These are phyloP conservation scores for Pipra filicauda DNA, from an alignment of 2,113 vertebrate species.

Conservation along the genomic window DNA sequence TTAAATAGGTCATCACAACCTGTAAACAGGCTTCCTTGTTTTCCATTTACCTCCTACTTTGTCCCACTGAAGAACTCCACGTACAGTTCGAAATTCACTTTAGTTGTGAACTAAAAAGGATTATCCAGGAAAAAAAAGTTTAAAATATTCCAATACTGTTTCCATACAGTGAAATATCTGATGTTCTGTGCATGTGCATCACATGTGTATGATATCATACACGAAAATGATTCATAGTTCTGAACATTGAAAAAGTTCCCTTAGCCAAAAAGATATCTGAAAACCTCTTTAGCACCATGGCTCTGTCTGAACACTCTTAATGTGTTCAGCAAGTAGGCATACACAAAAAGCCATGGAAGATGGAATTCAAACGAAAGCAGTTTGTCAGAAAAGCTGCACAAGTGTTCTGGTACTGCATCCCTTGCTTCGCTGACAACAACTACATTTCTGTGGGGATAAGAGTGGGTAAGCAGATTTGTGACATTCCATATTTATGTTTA, in stretches of 20 bases:
- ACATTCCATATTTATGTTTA: not conserved
- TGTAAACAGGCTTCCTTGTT: not conserved
- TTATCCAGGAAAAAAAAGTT: not conserved
- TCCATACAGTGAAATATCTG: not conserved
- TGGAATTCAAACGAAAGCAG: not conserved
- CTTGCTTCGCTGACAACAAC: not conserved
- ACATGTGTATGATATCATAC: too few species aligned
- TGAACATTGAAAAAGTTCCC: not conserved
- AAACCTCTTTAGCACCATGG: not conserved
- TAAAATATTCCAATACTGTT: not conserved
- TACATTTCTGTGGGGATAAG: not conserved
- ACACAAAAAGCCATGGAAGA: not conserved
- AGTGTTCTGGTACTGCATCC: not conserved
- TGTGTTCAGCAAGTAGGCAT: not conserved
- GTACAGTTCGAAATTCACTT: not conserved
- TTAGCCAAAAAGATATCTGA: not conserved
- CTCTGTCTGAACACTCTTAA: not conserved
- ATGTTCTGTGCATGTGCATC: not conserved
- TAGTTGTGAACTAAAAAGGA: not conserved
- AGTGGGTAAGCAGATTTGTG: not conserved
- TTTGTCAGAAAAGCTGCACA: not conserved
- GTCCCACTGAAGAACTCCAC: not conserved
- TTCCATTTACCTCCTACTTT: not conserved
- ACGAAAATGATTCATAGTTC: not conserved
- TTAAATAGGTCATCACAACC: not conserved